Base-by-base conservation (phyloP, 1,140 invertebrate species). In the Grapholita molesta region DNA sequence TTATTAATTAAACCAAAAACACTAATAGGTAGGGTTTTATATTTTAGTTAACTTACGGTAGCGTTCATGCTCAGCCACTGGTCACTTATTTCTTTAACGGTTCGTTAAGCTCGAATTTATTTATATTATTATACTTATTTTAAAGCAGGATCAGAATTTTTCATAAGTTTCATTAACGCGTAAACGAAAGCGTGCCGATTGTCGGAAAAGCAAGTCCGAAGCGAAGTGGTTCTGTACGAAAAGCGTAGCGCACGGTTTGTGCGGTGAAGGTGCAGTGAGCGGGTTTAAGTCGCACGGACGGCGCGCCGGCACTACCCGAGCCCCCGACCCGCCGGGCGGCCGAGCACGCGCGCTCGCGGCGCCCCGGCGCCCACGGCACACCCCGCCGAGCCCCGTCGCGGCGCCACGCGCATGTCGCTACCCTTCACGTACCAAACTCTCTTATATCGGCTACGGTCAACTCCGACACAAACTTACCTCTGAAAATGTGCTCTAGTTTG, bases 81-180 rank as follows among this genome's bases (percentile, higher is more conserved):
- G 28, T 61, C 55, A 61, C 55, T 61, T 57, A 57, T 57, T 61
- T 61, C 55, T 25, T 61, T 61, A 61, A 7, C 55, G 55, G 12
- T 30, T 32, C 25, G 15, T 61, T 61, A 28, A 61, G 55, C 25
- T 61, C 25, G 25, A 3, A 61, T 32, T 28, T 61, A 61, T 21
- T 48, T 48, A 18, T 21, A 18, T 21, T 32, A 61, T 4, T 61
- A 28, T 15, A 30, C 15, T 32, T 30, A 9, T 61, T 61, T 28
- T 61, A 15, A 15, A 25, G 25, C 8, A 2, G 15, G 7, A 18
- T 25, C 5, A 15, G 24, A 28, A 11, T 61, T 61, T 61, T 30
- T 61, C n/a, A 28, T 28, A 61, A 61, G n/a, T 61, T 61, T 61
- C 1, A 32, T 30, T 61, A 61, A 61, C 55, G n/a, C 55, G 28